Conservation (phyloP, 2,888 invertebrate genomes). For the Molanna angustata region DNA sequence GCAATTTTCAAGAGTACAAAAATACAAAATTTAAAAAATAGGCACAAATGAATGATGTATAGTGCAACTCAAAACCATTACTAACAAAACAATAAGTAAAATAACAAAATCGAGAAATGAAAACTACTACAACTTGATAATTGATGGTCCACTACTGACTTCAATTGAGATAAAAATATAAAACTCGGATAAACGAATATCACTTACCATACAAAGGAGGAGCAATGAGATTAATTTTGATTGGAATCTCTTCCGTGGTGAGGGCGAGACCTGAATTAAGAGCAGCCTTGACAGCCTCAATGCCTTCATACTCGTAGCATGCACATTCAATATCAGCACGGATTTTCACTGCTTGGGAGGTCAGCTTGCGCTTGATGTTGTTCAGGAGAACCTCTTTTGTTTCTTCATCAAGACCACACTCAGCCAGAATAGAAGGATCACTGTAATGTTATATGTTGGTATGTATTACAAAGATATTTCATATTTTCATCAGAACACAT, state of each 20-base stretch:
- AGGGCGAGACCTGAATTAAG: slow-evolving; percentile 85
- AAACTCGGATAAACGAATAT: neutral
- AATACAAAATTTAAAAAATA: too few relatives aligned
- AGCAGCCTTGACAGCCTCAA: slow-evolving; percentile 96
- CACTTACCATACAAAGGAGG: slow-evolving; percentile 87
- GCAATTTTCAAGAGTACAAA: too few relatives aligned
- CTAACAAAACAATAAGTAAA: too few relatives aligned
- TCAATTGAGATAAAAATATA: too few relatives aligned
- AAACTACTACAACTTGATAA: too few relatives aligned
- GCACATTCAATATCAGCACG: slow-evolving; percentile 91
- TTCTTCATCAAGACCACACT: slow-evolving; percentile 90
- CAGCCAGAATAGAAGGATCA: slow-evolving; percentile 91
- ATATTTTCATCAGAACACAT: too few relatives aligned
- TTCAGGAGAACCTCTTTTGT: slow-evolving; percentile 89
- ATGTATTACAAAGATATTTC: too few relatives aligned
- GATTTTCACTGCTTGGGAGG: slow-evolving; percentile 96
- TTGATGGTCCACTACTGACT: too few relatives aligned
- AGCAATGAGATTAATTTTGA: slow-evolving; percentile 98
- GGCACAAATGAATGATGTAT: too few relatives aligned
- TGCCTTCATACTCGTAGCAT: slow-evolving; percentile 96
- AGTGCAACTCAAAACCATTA: too few relatives aligned
- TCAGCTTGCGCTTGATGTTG: slow-evolving; percentile 93
- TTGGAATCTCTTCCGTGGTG: slow-evolving; percentile 91
- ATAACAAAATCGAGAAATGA: too few relatives aligned
- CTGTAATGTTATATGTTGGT: too few relatives aligned